These are phyloP conservation scores for Rhynchomys soricoides DNA, from an alignment of 2,113 vertebrate genomes.

Conservation along the genomic window DNA sequence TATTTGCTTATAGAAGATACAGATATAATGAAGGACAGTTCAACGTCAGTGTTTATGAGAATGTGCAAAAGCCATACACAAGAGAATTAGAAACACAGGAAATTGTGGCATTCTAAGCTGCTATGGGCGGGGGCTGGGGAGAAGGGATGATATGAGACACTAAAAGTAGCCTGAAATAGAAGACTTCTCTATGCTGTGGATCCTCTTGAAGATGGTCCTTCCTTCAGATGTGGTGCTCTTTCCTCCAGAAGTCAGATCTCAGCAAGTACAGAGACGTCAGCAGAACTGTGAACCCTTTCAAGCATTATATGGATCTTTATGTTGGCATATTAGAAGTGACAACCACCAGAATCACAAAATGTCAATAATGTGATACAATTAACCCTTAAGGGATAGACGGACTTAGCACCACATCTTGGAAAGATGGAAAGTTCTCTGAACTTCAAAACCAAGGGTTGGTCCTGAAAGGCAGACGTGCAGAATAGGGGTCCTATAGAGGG, in stretches of 20 bases:
- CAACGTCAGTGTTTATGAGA: not conserved
- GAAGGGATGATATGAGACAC: not conserved
- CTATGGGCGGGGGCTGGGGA: not conserved
- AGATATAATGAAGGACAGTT: not conserved
- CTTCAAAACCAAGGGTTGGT: not conserved
- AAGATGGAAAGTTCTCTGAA: not conserved
- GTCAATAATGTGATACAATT: not conserved
- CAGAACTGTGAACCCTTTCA: not conserved
- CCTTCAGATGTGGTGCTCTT: not conserved
- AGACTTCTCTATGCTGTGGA: not conserved
- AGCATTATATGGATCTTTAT: not conserved
- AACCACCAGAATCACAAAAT: not conserved
- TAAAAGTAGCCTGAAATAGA: not conserved
- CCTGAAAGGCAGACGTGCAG: not conserved
- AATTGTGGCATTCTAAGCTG: not conserved
- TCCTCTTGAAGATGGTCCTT: not conserved
- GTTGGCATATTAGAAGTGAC: not conserved
- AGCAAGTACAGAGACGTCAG: not conserved
- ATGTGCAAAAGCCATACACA: not conserved
- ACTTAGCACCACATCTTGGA: not conserved
- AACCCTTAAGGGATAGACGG: not conserved
- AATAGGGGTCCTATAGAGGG: not conserved
- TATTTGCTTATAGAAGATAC: not conserved
- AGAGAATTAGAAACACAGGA: not conserved
- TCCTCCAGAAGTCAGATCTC: not conserved